Evolutionary conservation across 2,888 invertebrate species (phyloP), one percentile per base, ranked within the genome.

Genomic region (Pachliopta kotzebuea): DNA sequence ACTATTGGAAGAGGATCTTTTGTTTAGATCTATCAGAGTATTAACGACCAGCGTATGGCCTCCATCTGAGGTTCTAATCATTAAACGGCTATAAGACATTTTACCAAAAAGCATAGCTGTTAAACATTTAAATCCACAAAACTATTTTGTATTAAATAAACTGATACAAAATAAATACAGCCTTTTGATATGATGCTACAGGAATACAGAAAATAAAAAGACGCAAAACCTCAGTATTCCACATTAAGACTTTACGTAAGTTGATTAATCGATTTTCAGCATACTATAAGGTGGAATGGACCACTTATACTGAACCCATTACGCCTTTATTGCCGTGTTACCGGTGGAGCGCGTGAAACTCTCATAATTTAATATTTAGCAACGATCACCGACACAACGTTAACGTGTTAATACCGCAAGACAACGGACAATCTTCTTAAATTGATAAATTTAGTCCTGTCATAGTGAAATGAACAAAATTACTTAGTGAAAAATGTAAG

Each of bases 371-470:
- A 81, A 84, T 80, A 83, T 86, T 85, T 81, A 84, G 80, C 80
- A 83, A 80, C 78, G 69, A 76, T 72, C 31, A 70, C 69, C 68
- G 75, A 79, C 78, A 79, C 80, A 80, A 82, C 77, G 77, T 72
- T 82, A 85, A 88, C 85, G 84, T 88, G 87, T 87, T 87, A 87
- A 88, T 88, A 86, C 74, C 74, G 77, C 78, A 76, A 81, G 81
- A 81, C 84, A 84, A 77, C 76, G 80, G 81, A 83, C 86, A 84
- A 84, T 85, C 84, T 85, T 84, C 78, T 77, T 81, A 86, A 88
- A 87, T 86, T 88, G 85, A 88, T 89, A 87, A 87, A 86, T 87
- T 86, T 81, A 77, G 76, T 71, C 79, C 81, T 84, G 81, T 83
- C 84, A 81, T 76, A 80, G 78, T 76, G 76, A 79, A 79, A 76